Evolutionary conservation across 2,888 invertebrate species (phyloP), one percentile per base, ranked within the genome.

Genomic region (Nowickia ferox): DNA sequence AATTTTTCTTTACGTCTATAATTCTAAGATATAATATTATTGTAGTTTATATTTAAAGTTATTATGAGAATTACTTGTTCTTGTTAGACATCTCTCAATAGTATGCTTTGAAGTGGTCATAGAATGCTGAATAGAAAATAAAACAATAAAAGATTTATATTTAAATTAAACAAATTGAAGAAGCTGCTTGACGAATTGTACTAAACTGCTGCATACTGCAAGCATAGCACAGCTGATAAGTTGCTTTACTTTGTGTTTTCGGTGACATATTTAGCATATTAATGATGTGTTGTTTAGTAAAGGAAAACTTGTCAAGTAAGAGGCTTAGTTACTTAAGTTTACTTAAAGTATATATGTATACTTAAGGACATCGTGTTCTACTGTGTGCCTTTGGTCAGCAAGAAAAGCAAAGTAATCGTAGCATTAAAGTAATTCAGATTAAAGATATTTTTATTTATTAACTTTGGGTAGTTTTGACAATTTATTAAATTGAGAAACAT

Each of bases 41-140:
- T 63, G 38, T 72, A 57, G 53, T 63, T 30, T 55, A 44, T 71
- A 44, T 65, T 53, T 63, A 11, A 55, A 13, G 59, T 68, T 68
- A 68, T 69, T 55, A 55, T 38, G 55, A 17, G 55, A 57, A 80
- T 71, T 72, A 79, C 55, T 72, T 65, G 65, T 53, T 44, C n/a
- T 55, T 65, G 15, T 19, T 48, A 40, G 6, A 30, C 42, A 48
- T 59, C 17, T 13, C 15, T 22, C 5, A 15, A 53, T n/a, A 30
- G 42, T 11, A n/a, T 51, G 9, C 40, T 46, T 46, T 46, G 38
- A 22, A 57, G 42, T 42, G 76, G 44, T 65, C 38, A 30, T 15
- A 66, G 38, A 17, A 46, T 55, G 13, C 15, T 53, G 13, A 13
- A 17, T 4, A 5, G 22, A 10, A 53, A 57, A 11, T 0, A 30